Evolutionary conservation across 2,797 vertebrate genomes (phyloP), one percentile per base, ranked within the genome.

Genomic region (Alcedo atthis): DNA sequence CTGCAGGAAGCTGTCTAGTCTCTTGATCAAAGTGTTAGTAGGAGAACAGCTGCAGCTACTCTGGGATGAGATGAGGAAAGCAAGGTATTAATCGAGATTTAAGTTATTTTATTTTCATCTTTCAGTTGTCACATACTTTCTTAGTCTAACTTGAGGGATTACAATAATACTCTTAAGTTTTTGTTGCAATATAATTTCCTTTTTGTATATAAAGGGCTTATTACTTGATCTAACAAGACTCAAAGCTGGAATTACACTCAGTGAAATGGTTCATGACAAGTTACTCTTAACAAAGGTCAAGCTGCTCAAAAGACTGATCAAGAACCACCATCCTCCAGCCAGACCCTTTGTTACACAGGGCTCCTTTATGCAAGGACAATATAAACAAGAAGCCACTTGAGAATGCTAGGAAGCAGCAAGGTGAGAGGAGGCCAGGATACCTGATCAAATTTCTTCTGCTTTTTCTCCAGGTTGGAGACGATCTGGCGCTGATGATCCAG

Each of bases 401-500:
- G 79, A 33, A 7, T 5, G 32, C 28, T 2, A 24, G 15, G 32
- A 43, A 83, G 4, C 3, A 81, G 32, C 28, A 59, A 49, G 70
- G 8, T 24, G 74, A 25, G 17, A 71, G 16, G 26, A 64, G 55
- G 28, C 13, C 24, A 25, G 4, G 49, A n/a, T 96, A 99, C 99
- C 98, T 99, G 99, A 91, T 99, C 99, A 48, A 99, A 99, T 95
- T 99, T 99, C 97, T 99, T 99, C 97, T 99, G 99, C 90, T 99
- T 99, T 93, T 99, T 99, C 96, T 99, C 99, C 84, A 99, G 83
- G 97, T 98, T 99, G 62, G 98, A 99, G 62, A 99, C 99, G 0
- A 98, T 98, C 96, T 99, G 99, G 70, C 99, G 98, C 89, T 99
- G 99, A 78, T 99, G 98, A 91, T 99, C 99, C 89, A 99, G 97